Evolutionary conservation across 1,140 invertebrate genomes (phyloP).

Genomic region (Galleria mellonella): DNA sequence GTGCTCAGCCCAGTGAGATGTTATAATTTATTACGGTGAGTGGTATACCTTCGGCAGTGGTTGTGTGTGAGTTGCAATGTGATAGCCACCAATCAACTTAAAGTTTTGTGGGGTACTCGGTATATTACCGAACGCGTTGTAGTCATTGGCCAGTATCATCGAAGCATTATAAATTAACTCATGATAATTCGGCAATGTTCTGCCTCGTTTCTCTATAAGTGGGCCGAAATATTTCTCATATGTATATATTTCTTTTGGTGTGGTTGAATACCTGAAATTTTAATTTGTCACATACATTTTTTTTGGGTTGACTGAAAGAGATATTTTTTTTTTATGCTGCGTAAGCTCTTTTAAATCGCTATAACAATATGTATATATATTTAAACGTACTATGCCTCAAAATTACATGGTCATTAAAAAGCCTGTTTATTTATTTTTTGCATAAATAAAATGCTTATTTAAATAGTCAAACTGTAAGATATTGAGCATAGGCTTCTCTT

Average conservation of each 20-base stretch:
- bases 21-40: too few species aligned
- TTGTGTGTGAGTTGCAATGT: slow-evolving; percentile 17
- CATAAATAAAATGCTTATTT: background rate
- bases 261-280: background rate
- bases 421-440: too few species aligned
- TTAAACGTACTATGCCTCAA: too few species aligned
- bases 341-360: background rate
- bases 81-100: slow-evolving; percentile 27
- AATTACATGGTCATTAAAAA: too few species aligned
- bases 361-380: too few species aligned
- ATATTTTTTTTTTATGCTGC: background rate
- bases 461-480: background rate
- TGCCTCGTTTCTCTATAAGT: slow-evolving; percentile 1
- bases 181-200: slow-evolving; percentile 2
- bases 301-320: background rate
- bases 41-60: slow-evolving; percentile 29
- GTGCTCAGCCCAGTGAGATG: too few species aligned
- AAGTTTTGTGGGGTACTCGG: slow-evolving; percentile 18
- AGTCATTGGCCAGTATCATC: slow-evolving; percentile 3
- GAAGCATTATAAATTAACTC: slow-evolving; percentile 6
- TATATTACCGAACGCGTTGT: background rate
- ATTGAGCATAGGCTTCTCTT: background rate
- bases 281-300: background rate
- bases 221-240: slow-evolving; percentile 2
- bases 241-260: background rate